Base-by-base conservation (phyloP, 2,113 vertebrate species). In the Melozone crissalis region DNA sequence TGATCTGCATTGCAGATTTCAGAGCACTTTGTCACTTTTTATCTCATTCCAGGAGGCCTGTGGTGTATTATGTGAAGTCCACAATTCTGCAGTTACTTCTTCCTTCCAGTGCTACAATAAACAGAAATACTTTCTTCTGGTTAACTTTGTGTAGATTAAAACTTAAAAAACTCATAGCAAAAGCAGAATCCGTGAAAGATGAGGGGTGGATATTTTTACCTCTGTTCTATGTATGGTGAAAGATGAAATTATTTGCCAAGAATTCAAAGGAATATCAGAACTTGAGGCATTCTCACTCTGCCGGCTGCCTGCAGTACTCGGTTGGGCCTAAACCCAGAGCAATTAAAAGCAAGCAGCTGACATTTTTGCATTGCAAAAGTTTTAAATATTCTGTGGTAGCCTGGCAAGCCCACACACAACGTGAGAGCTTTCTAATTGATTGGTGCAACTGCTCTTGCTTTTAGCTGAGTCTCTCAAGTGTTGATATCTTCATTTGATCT, bases 1-100 rank as follows among this genome's bases (percentile, higher is more conserved):
- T 82, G 31, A 83, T 91, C 87, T 91, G 67, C 90, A 93, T n/a
- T 95, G 85, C 92, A 90, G 91, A 88, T 86, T 89, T 90, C 6
- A 3, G 52, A 65, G 55, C 51, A 68, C 35, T 63, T 85, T 71
- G 71, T 44, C 43, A 31, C 59, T 92, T 51, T 76, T 84, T 5
- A 10, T 18, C 24, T 74, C 44, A 2, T 71, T 77, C 12, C 41
- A 52, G 55, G 44, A 52, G 30, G 4, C 46, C 39, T 71, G 13
- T 39, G 49, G 23, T 5, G 7, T 6, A 1, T 57, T 66, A 43
- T 72, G 86, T 68, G 10, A 62, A 62, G 14, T 46, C 51, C 35
- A 63, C 19, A 6, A 47, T 72, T 88, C 86, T 44, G 74, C 35
- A 55, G 28, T 76, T 87, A 11, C 26, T 84, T 68, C 59, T 81